Evolutionary conservation across 2,113 vertebrate genomes (phyloP).

Genomic region (Entomyzon cyanotis): DNA sequence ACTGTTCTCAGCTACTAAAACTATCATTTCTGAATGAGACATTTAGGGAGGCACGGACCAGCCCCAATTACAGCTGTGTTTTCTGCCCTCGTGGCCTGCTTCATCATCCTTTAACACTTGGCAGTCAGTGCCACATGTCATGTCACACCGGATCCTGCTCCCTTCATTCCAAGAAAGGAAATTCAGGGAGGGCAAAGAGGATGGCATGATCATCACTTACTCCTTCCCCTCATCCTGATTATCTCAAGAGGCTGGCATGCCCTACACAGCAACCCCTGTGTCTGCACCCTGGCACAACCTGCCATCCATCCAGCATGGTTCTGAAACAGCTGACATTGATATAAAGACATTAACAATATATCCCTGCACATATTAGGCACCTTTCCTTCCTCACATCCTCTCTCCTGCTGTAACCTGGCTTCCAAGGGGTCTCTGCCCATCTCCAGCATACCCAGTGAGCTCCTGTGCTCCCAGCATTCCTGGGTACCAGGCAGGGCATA

Average conservation of each 20-base stretch:
- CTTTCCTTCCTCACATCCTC: neutral
- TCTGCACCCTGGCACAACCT: neutral
- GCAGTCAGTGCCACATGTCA: rapidly evolving
- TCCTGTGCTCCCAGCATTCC: neutral
- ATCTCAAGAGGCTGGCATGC: rapidly evolving
- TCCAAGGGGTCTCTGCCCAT: neutral
- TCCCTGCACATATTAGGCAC: neutral
- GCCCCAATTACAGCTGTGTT: neutral
- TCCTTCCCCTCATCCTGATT: neutral
- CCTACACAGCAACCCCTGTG: neutral
- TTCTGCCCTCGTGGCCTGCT: neutral
- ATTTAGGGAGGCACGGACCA: neutral
- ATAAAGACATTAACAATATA: rapidly evolving
- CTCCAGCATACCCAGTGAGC: neutral
- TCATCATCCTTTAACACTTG: rapidly evolving
- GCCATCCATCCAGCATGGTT: rapidly evolving
- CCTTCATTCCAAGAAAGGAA: neutral
- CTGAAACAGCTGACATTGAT: rapidly evolving
- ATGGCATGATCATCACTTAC: rapidly evolving
- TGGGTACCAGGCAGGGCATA: neutral
- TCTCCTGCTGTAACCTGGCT: neutral
- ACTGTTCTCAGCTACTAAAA: neutral
- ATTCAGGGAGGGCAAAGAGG: rapidly evolving
- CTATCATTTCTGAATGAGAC: neutral
- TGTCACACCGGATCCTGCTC: neutral